Base-by-base conservation (phyloP, 2,797 vertebrate species). In the Netta rufina region DNA sequence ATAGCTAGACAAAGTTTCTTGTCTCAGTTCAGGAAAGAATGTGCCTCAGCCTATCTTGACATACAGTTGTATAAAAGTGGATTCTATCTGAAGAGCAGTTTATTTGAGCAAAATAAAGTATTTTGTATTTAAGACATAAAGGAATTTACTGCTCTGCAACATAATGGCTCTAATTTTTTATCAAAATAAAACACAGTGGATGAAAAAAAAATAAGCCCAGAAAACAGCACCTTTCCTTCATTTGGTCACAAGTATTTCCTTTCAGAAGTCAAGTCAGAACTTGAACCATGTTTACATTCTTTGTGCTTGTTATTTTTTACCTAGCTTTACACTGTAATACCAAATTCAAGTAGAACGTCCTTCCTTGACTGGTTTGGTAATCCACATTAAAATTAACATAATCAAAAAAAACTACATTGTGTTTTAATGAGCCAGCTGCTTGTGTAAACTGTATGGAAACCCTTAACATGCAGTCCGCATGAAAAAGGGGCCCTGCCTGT, bases 401-500 rank as follows among this genome's bases (percentile, higher is more conserved):
- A 53, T 2, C 12, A 43, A 64, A 61, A 69, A 39, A 10, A 9
- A 69, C 53, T 33, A 67, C 38, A 13, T 9, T 1, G 2, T 21
- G 24, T 77, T 85, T 66, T 80, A 73, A 64, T 32, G 79, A 85
- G 49, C 58, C 58, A 81, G 27, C 24, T 77, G 64, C 38, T 47
- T 51, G 36, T 13, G 0, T 20, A 87, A 65, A 79, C 13, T 27
- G 15, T 8, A 11, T 51, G 28, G 33, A 89, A 84, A 73, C 25
- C 25, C n/a, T 41, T 38, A 39, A 7, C 9, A 67, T 3, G 51
- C 13, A 71, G 47, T 43, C 16, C 5, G 0, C 1, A 1, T 38
- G 32, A 65, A 51, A 53, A 82, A 84, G 22, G 9, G 16, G 25
- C 28, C 51, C 67, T 76, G 74, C 20, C 41, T 58, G 64, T 17